Conservation (phyloP, 2,797 vertebrate genomes). For the Gymnothorax javanicus region DNA sequence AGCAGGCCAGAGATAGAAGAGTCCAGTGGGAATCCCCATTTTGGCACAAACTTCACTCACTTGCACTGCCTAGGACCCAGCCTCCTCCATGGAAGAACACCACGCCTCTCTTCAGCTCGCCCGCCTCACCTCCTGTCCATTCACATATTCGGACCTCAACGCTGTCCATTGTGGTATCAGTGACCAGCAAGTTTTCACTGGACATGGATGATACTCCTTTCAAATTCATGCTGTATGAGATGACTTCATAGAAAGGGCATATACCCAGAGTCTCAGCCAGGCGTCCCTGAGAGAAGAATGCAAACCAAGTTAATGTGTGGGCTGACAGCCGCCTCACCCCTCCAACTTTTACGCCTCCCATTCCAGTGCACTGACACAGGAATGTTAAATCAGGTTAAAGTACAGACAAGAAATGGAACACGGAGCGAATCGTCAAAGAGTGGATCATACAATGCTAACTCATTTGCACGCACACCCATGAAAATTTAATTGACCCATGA, state of each 20-base stretch:
- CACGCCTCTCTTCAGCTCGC: slow-evolving; percentile 77
- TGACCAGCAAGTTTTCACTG: slow-evolving; percentile 70
- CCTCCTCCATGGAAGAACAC: slow-evolving; percentile 90
- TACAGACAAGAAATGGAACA: slow-evolving; percentile 15
- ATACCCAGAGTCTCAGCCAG: slow-evolving; percentile 78
- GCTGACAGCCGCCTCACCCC: background rate
- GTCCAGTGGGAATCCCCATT: background rate
- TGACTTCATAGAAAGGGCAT: slow-evolving; percentile 67
- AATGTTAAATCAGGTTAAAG: slow-evolving; percentile 19
- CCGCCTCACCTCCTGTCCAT: slow-evolving; percentile 66
- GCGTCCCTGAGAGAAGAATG: slow-evolving; percentile 67
- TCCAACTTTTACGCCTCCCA: background rate
- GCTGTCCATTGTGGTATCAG: slow-evolving; percentile 79
- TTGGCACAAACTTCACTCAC: slow-evolving; percentile 70
- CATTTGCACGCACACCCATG: slow-evolving; percentile 29
- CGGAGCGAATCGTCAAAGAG: background rate
- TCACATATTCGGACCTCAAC: slow-evolving; percentile 87
- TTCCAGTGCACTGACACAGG: background rate
- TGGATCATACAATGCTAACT: background rate
- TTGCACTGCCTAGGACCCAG: slow-evolving; percentile 85
- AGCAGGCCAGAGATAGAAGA: background rate
- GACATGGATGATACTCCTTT: slow-evolving; percentile 59
- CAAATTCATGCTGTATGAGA: slow-evolving; percentile 68
- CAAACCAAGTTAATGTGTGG: background rate
- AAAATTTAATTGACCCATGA: background rate